Percentiles rank a stretch among this genome's conserved stretches.
Evolutionary conservation across 2,888 invertebrate genomes (phyloP).

Genomic region (Andrena praecox): DNA sequence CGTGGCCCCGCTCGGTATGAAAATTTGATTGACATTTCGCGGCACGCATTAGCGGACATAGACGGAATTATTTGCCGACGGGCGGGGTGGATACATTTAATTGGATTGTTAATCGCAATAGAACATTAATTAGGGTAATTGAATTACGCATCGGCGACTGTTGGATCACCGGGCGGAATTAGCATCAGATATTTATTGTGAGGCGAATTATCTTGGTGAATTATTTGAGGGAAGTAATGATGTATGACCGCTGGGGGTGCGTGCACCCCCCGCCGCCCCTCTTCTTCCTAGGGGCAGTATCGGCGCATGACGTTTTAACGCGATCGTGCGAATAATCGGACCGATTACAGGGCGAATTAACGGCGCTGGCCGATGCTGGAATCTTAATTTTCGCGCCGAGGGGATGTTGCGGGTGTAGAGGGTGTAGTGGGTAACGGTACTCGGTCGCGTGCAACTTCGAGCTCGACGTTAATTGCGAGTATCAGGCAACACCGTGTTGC

Average conservation of each 20-base stretch:
- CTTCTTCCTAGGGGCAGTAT: constrained; percentile 1
- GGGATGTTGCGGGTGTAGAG: too few species aligned
- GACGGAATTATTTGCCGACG: constrained; percentile 48
- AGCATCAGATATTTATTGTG: constrained; percentile 61
- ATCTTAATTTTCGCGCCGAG: not conserved
- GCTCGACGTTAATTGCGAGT: not conserved
- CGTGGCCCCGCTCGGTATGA: not conserved
- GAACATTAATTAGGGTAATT: constrained; percentile 62
- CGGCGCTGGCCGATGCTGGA: not conserved
- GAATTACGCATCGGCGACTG: constrained; percentile 56
- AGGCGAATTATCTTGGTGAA: constrained; percentile 60
- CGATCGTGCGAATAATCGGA: constrained; percentile 28
- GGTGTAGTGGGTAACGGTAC: not conserved
- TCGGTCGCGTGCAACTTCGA: constrained; percentile 19
- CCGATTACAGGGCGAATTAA: constrained; percentile 36
- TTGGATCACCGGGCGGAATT: constrained; percentile 58
- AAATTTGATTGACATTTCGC: constrained; percentile 35
- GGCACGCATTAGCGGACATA: constrained; percentile 35
- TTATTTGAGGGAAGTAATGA: constrained; percentile 60
- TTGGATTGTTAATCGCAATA: constrained; percentile 64
- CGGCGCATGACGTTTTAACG: constrained; percentile 16
- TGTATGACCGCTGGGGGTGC: constrained; percentile 33
- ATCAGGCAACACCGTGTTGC: not conserved
- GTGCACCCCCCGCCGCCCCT: not conserved
- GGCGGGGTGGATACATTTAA: constrained; percentile 45